A percentile compares a stretch with the other conserved stretches of the same genome.
Conservation (phyloP, 2,797 vertebrate species). For the Hoplostethus atlanticus region DNA sequence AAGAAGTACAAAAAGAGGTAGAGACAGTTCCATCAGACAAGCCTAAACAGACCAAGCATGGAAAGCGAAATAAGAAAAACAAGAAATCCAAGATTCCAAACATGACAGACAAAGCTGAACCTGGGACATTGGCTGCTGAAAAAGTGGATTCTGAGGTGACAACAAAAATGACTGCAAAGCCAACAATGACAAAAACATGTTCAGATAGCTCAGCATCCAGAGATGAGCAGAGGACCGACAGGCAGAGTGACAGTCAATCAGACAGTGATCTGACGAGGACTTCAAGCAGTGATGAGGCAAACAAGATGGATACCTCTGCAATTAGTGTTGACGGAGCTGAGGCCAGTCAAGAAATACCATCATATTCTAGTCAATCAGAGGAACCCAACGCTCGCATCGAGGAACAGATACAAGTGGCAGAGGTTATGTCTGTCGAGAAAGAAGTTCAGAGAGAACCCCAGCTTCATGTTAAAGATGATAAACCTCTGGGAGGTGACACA, state of each 20-base stretch:
- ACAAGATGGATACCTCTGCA: conserved; percentile 9
- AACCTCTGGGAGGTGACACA: neutral
- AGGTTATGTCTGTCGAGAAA: neutral
- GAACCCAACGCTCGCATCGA: neutral
- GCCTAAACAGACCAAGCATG: conserved; percentile 42
- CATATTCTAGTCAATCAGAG: conserved; percentile 10
- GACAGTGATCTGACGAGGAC: conserved; percentile 2
- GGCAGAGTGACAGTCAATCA: neutral
- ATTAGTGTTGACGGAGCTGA: conserved; percentile 19
- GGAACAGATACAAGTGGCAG: conserved; percentile 3
- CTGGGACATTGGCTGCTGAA: neutral
- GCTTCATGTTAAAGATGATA: conserved; percentile 4
- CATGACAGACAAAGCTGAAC: conserved; percentile 30
- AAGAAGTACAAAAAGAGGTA: conserved; percentile 37
- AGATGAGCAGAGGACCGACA: conserved; percentile 12
- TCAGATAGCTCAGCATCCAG: neutral
- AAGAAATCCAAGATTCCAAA: conserved; percentile 62
- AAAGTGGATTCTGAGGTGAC: conserved; percentile 19
- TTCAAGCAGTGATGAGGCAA: conserved; percentile 16
- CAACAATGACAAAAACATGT: conserved; percentile 4
- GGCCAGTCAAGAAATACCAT: conserved; percentile 24
- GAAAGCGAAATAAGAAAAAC: conserved; percentile 61
- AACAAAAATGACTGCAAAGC: neutral
- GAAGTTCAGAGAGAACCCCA: conserved; percentile 10
- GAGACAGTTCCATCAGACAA: conserved; percentile 18